Evolutionary conservation across 2,797 vertebrate species (phyloP).

Genomic region (Argya squamiceps): DNA sequence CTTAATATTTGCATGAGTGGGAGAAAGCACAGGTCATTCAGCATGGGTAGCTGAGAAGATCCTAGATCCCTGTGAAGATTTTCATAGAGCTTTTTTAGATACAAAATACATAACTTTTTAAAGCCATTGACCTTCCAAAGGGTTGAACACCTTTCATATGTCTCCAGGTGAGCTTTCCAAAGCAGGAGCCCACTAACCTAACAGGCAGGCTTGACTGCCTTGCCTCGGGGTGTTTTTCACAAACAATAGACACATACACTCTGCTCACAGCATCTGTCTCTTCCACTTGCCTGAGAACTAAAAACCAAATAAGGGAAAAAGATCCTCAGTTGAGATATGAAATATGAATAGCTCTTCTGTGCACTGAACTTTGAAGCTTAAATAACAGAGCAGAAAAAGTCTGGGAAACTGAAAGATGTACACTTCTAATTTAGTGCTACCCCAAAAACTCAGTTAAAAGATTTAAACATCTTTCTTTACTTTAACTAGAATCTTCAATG

Average conservation of each 20-base stretch:
- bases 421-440: conserved; percentile 15
- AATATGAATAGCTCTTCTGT: conserved; percentile 28
- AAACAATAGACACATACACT: background rate
- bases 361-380: conserved; percentile 33
- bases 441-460: conserved; percentile 22
- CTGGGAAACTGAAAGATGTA: conserved; percentile 15
- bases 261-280: background rate
- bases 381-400: conserved; percentile 14
- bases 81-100: background rate
- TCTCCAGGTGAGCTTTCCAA: background rate
- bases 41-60: background rate
- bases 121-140: background rate
- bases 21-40: background rate
- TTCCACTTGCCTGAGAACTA: background rate
- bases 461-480: conserved; percentile 43
- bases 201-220: background rate
- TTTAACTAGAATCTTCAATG: conserved; percentile 35
- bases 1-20: background rate
- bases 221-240: background rate
- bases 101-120: background rate
- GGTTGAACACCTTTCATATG: background rate
- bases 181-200: background rate
- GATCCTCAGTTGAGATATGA: background rate
- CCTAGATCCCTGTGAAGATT: background rate
- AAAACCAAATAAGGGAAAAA: background rate